Evolutionary conservation across 2,113 vertebrate species (phyloP).

Genomic region (Alaudala cheleensis): DNA sequence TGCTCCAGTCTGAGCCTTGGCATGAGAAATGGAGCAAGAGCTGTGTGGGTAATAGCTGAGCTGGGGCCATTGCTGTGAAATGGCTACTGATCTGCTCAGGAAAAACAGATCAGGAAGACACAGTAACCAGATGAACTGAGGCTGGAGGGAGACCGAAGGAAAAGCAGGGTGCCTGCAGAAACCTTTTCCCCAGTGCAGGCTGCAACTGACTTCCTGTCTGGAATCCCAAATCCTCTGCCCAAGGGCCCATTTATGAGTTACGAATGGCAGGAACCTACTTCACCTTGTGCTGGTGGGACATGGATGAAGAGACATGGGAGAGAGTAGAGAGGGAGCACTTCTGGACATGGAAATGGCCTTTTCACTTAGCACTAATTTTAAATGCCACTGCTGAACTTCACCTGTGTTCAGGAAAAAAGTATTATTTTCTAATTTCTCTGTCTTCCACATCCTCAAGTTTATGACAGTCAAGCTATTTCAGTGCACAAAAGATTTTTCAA

Average conservation of each 20-base stretch:
- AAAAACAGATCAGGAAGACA: not conserved
- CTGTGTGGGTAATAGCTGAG: not conserved
- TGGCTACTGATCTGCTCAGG: not conserved
- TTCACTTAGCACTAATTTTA: not conserved
- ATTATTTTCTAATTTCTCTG: not conserved
- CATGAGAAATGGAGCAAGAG: fast-evolving
- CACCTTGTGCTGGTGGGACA: not conserved
- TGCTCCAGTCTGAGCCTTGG: not conserved
- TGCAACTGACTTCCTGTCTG: not conserved
- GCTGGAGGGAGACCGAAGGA: not conserved
- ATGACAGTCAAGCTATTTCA: not conserved
- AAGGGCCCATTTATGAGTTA: not conserved
- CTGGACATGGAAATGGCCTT: not conserved
- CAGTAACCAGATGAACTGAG: not conserved
- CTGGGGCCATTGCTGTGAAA: not conserved
- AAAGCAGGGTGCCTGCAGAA: not conserved
- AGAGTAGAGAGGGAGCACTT: not conserved
- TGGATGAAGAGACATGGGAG: not conserved
- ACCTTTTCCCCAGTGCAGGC: not conserved
- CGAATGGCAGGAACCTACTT: not conserved
- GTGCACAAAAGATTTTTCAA: not conserved
- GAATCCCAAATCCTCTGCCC: not conserved
- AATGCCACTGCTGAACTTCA: not conserved
- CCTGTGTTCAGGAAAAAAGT: not conserved
- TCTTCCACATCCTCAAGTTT: not conserved